These are phyloP conservation scores for Edolisoma coerulescens DNA, from an alignment of 2,113 vertebrate genomes.

Conservation along the genomic window DNA sequence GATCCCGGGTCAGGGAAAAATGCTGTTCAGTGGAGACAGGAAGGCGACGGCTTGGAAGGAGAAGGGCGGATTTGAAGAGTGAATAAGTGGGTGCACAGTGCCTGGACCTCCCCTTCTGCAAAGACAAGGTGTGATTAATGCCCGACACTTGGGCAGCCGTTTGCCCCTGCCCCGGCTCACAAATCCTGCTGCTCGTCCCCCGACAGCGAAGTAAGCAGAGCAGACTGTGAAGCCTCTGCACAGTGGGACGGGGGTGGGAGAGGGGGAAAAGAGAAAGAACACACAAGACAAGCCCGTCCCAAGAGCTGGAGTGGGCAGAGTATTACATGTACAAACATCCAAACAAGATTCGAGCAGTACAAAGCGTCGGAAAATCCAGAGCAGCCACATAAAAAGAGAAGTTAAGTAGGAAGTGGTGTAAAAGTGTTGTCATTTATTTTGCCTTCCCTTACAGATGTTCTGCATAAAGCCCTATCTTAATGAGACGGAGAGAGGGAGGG, in stretches of 20 bases:
- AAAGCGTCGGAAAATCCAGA: conserved; percentile 76
- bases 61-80: neutral
- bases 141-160: neutral
- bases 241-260: neutral
- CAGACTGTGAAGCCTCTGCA: neutral
- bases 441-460: conserved; percentile 79
- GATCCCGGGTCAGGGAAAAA: conserved; percentile 13
- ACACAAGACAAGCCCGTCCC: neutral
- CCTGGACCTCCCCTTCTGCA: conserved; percentile 13
- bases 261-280: neutral
- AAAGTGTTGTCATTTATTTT: conserved; percentile 75
- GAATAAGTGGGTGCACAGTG: conserved; percentile 21
- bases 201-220: neutral
- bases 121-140: conserved; percentile 46
- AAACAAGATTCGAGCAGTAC: conserved; percentile 62
- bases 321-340: conserved; percentile 47
- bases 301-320: conserved; percentile 47
- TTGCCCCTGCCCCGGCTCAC: neutral
- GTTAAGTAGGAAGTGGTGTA: conserved; percentile 78
- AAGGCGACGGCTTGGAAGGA: conserved; percentile 21
- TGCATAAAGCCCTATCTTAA: conserved; percentile 78
- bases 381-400: conserved; percentile 79
- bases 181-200: neutral
- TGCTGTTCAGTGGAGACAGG: conserved; percentile 22
- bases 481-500: conserved; percentile 38